Percentiles rank a stretch among this genome's conserved stretches.
phyloP scores from a whole-genome alignment of 1,140 invertebrate species.

The Drosophila azteca region DNA sequence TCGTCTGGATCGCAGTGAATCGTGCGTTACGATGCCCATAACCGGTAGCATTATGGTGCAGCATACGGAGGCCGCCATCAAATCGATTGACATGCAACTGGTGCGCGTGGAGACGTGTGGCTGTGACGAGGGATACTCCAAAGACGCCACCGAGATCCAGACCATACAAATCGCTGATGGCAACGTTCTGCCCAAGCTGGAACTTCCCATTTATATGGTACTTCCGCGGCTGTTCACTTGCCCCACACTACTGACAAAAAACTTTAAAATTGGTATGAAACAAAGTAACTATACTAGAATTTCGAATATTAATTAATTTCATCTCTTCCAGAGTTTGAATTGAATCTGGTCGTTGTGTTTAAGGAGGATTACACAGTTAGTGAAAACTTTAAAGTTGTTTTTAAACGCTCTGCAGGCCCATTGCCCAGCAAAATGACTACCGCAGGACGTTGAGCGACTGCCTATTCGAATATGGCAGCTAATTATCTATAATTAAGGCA shows the following conservation, averaged over 20 bases:
- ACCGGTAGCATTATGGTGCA: constrained; percentile 93
- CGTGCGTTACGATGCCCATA: constrained; percentile 93
- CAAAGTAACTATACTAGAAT: neutral
- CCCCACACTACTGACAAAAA: constrained; percentile 94
- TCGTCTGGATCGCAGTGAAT: constrained; percentile 91
- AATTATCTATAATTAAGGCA: neutral
- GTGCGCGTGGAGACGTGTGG: constrained; percentile 98
- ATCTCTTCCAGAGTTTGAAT: constrained; percentile 94
- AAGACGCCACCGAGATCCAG: constrained; percentile 98
- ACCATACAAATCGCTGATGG: constrained; percentile 98
- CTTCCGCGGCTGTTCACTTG: constrained; percentile 98
- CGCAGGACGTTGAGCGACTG: constrained; percentile 36
- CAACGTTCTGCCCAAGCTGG: constrained; percentile 91
- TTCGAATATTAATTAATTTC: constrained; percentile 65
- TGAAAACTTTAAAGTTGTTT: constrained; percentile 92
- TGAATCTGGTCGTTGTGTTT: constrained; percentile 97
- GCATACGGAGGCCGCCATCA: constrained; percentile 91
- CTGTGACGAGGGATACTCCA: constrained; percentile 96
- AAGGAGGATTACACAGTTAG: constrained; percentile 96
- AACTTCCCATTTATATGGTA: constrained; percentile 97
- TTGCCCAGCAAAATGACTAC: constrained; percentile 52
- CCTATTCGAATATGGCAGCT: constrained; percentile 19
- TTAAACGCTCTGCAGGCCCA: constrained; percentile 62
- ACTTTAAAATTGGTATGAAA: constrained; percentile 96
- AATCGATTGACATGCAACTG: constrained; percentile 97